phyloP scores from a whole-genome alignment of 2,888 invertebrate genomes.

The Bombylius major region DNA sequence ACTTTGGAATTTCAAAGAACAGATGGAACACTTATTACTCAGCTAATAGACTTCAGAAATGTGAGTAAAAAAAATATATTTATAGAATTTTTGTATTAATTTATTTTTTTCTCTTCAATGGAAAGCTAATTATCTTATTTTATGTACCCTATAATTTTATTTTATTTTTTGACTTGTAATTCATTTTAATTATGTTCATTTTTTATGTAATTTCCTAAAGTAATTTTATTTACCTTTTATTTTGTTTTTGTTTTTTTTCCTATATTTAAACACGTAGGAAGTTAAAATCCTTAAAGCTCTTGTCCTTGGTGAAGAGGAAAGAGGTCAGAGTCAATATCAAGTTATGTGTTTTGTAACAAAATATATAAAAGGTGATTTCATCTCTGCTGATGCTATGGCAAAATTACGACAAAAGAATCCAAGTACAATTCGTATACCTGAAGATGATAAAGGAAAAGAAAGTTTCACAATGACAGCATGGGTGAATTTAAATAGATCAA shows the following conservation, averaged over 20 bases:
- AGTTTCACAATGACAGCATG: slow-evolving; percentile 75
- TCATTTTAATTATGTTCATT: too few relatives aligned
- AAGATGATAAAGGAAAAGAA: slow-evolving; percentile 77
- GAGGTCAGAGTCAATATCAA: slow-evolving; percentile 78
- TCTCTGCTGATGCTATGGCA: slow-evolving; percentile 93
- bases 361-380: slow-evolving; percentile 84
- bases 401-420: slow-evolving; percentile 85
- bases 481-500: slow-evolving; percentile 55
- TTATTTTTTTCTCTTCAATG: too few relatives aligned
- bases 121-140: too few relatives aligned
- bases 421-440: slow-evolving; percentile 75
- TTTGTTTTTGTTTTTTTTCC: slow-evolving; percentile 1
- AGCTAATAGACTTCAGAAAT: slow-evolving; percentile 88
- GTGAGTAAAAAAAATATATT: slow-evolving; percentile 44
- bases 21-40: slow-evolving; percentile 83
- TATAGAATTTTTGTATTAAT: too few relatives aligned
- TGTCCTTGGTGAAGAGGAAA: slow-evolving; percentile 83
- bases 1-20: slow-evolving; percentile 78
- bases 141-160: too few relatives aligned
- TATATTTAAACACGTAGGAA: slow-evolving; percentile 49
- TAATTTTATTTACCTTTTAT: neutral
- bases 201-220: too few relatives aligned
- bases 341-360: slow-evolving; percentile 85
- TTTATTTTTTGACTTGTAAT: too few relatives aligned
- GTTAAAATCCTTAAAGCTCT: slow-evolving; percentile 82